These are phyloP conservation scores for Indicator indicator DNA, from an alignment of 2,113 vertebrate genomes.

Conservation along the genomic window DNA sequence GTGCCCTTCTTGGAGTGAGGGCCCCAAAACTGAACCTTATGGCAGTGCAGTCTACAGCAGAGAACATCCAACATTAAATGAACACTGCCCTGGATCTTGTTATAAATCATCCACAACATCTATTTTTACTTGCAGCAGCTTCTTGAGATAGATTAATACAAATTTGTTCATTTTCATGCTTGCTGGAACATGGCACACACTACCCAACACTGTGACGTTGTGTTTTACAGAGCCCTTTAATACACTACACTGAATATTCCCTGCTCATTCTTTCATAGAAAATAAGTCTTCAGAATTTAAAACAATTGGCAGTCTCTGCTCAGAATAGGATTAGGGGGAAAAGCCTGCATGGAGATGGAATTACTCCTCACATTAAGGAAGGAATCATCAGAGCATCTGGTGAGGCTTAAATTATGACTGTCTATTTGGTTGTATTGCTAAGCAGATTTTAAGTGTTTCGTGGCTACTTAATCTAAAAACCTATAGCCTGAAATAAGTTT, in stretches of 20 bases:
- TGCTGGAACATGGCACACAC: not conserved
- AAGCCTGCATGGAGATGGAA: conserved; percentile 41
- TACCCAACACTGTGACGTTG: not conserved
- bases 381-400: conserved; percentile 57
- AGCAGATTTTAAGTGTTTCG: conserved; percentile 42
- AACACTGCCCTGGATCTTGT: not conserved
- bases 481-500: not conserved
- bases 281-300: not conserved
- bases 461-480: conserved; percentile 24
- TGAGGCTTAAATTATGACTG: conserved; percentile 26
- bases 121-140: conserved; percentile 34
- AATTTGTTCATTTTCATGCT: not conserved
- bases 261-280: not conserved
- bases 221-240: not conserved
- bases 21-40: not conserved
- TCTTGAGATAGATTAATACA: not conserved
- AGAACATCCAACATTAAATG: not conserved
- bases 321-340: conserved; percentile 34
- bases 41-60: not conserved
- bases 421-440: conserved; percentile 8
- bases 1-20: not conserved
- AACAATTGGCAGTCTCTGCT: conserved; percentile 46
- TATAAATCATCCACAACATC: not conserved
- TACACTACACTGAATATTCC: not conserved
- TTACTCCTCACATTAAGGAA: conserved; percentile 58